Percentiles rank a stretch among this genome's conserved stretches.
phyloP scores from a whole-genome alignment of 2,888 invertebrate species.

The Pachliopta kotzebuea region DNA sequence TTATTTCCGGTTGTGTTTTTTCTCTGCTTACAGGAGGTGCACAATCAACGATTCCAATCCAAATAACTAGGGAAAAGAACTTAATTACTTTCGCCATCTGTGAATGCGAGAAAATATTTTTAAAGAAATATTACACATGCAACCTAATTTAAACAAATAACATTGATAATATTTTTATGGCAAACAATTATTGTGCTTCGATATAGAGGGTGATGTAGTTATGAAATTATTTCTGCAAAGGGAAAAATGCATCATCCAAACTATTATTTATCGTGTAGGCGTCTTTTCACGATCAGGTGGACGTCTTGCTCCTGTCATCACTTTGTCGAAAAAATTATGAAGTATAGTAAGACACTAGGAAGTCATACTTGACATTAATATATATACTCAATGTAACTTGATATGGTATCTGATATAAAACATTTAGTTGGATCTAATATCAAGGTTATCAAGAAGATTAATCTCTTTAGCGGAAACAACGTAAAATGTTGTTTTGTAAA shows the following conservation, averaged over 20 bases:
- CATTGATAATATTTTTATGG: too few species aligned
- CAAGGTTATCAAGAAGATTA: constrained; percentile 1
- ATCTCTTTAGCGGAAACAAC: neutral
- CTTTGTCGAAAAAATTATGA: too few species aligned
- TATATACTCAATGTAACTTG: neutral
- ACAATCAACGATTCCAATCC: neutral
- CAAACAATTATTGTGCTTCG: too few species aligned
- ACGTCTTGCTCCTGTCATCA: too few species aligned
- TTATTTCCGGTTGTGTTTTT: neutral
- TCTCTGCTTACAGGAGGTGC: neutral
- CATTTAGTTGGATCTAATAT: neutral
- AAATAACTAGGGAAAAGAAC: neutral
- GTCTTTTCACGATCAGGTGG: too few species aligned
- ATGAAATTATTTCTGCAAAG: too few species aligned
- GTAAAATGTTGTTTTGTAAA: neutral
- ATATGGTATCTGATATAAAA: constrained; percentile 1
- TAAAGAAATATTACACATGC: neutral
- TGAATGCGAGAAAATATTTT: neutral
- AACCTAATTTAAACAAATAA: too few species aligned
- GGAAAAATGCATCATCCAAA: too few species aligned
- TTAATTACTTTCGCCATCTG: constrained; percentile 1
- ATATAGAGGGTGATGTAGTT: too few species aligned
- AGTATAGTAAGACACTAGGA: neutral
- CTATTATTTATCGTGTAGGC: too few species aligned
- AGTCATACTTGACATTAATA: neutral